Base-by-base conservation (phyloP, 2,888 invertebrate genomes). In the Chrysodeixis includens region DNA sequence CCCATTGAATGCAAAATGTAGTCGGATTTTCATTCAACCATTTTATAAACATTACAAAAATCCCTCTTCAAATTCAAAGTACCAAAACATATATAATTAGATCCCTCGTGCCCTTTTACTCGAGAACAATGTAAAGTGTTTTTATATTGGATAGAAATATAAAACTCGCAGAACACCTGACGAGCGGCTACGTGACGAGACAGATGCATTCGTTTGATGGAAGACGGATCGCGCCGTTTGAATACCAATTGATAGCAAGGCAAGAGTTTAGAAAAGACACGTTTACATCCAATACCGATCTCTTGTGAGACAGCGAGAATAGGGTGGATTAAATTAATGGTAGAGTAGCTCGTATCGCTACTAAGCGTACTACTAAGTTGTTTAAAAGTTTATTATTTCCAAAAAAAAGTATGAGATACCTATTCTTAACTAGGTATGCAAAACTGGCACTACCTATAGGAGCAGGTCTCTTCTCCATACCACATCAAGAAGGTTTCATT, bases 111-210 rank as follows among this genome's bases (percentile, higher is more conserved):
- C 18, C 46, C 46, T 49, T 49, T 49, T 20, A 18, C 16, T 4
- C 46, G 10, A 20, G 46, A 49, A 49, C 46, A 49, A 49, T 49
- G 46, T 20, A 20, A 10, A 49, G 20, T 20, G 46, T 49, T 49
- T 35, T 49, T 20, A 49, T 49, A 49, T 49, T 49, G 46, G 46
- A 49, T 49, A 49, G 56, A 56, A 53, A 62, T 56, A 66, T 35
- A 54, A 60, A 67, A 72, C 56, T 18, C 54, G 12, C 1, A 53
- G 30, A 26, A 18, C 46, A 63, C 60, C 59, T 68, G 68, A 46
- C 63, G 40, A 52, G 40, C 30, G 3, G 30, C 51, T 59, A 74
- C 55, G 69, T 66, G 74, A 65, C 60, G 46, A 74, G 59, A 69
- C 70, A 30, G 49, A 30, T 32, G 30, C 46, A 46, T 58, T 55